phyloP scores from a whole-genome alignment of 1,140 invertebrate species.

The Ostrea edulis region DNA sequence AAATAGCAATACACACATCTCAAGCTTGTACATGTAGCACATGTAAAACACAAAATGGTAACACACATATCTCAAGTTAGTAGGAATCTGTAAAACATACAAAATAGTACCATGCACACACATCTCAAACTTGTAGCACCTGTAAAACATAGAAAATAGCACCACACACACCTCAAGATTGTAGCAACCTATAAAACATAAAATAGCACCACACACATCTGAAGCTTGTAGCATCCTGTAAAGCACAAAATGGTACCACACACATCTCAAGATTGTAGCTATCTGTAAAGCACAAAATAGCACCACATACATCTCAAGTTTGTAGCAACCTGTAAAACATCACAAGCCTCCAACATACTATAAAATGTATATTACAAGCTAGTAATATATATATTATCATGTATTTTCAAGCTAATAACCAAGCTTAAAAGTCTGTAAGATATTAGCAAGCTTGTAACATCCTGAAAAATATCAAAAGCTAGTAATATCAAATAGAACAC shows the following conservation, averaged over 20 bases:
- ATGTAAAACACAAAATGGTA: background rate
- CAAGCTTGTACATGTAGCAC: no score
- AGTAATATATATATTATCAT: no score
- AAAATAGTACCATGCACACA: no score
- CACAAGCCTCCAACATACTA: background rate
- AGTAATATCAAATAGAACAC: no score
- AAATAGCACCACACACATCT: background rate
- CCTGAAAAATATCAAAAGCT: no score
- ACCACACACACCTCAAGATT: background rate
- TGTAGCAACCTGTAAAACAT: background rate
- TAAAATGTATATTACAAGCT: background rate
- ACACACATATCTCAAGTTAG: no score
- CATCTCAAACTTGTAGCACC: no score
- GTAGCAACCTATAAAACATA: no score
- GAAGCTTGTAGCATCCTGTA: background rate
- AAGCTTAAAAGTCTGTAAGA: no score
- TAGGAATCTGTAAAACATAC: background rate
- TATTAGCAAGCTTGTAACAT: no score
- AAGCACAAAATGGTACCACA: constrained; percentile 41
- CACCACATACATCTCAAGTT: background rate
- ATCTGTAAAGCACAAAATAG: constrained; percentile 43
- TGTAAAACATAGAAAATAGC: no score
- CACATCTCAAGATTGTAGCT: background rate
- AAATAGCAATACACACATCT: background rate
- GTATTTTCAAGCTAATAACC: no score